phyloP scores from a whole-genome alignment of 2,888 invertebrate species.

The Drosophila kambysellisi region DNA sequence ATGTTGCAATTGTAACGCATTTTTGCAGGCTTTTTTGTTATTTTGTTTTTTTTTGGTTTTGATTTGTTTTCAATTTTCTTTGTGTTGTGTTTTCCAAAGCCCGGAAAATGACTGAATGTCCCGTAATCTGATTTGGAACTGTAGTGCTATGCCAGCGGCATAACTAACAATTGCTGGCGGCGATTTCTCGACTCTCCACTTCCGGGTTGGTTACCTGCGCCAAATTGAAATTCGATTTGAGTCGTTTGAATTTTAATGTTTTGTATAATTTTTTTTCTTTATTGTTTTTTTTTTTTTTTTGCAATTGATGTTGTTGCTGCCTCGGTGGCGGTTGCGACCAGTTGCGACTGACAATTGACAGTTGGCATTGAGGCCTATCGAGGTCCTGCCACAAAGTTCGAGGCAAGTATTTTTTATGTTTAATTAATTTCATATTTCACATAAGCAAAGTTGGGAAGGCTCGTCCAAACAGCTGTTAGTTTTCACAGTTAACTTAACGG shows the following conservation, averaged over 20 bases:
- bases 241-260: neutral
- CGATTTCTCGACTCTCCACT: constrained; percentile 6
- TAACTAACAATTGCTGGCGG: constrained; percentile 2
- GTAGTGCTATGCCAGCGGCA: constrained; percentile 32
- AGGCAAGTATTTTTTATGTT: constrained; percentile 5
- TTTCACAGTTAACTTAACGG: constrained; percentile 18
- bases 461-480: constrained; percentile 36
- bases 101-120: neutral
- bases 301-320: constrained; percentile 12
- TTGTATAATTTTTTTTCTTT: neutral
- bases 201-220: constrained; percentile 9
- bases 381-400: neutral
- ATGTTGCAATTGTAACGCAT: constrained; percentile 58
- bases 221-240: constrained; percentile 7
- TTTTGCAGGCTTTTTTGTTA: neutral
- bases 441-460: constrained; percentile 7
- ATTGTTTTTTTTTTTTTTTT: neutral
- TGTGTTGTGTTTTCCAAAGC: neutral
- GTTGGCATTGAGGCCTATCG: neutral
- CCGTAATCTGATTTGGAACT: neutral
- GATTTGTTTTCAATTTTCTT: neutral
- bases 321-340: neutral
- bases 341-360: constrained; percentile 1
- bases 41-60: no score
- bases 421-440: constrained; percentile 30